phyloP scores from a whole-genome alignment of 2,113 vertebrate genomes.

The Pipra filicauda region DNA sequence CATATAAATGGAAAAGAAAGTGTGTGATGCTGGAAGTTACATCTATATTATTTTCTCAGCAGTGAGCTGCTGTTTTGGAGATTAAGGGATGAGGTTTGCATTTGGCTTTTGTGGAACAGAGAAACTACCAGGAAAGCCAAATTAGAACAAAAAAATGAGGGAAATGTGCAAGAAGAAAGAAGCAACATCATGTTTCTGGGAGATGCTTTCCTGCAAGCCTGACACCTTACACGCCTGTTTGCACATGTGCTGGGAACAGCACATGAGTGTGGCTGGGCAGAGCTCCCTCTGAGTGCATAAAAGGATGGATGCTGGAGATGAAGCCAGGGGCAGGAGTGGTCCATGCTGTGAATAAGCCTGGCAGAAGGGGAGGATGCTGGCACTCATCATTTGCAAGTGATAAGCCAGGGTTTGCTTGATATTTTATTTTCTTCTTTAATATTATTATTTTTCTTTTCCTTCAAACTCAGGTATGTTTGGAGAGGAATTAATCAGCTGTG shows the following conservation, averaged over 20 bases:
- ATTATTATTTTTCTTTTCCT: background rate
- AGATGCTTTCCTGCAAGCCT: background rate
- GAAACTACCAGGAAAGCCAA: constrained; percentile 68
- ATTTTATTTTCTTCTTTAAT: background rate
- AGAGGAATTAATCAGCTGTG: background rate
- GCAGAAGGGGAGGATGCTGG: background rate
- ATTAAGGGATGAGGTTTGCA: constrained; percentile 73
- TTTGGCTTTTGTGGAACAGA: constrained; percentile 74
- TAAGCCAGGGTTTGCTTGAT: rapidly evolving
- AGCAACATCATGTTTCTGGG: background rate
- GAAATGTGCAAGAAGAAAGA: constrained; percentile 48
- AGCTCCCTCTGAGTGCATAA: background rate
- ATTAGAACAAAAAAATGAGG: constrained; percentile 71
- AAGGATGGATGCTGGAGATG: background rate
- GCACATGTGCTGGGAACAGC: background rate
- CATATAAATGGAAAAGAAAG: constrained; percentile 85
- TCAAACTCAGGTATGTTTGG: background rate
- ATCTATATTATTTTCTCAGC: constrained; percentile 83
- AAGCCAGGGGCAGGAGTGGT: background rate
- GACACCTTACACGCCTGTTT: background rate
- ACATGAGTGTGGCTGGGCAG: background rate
- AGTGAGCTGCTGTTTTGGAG: constrained; percentile 74
- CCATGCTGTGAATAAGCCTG: background rate
- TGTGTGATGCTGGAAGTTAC: constrained; percentile 77
- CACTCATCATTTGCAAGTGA: background rate